These are phyloP conservation scores for Diglossa cyanea DNA, from an alignment of 2,797 vertebrate species.

Conservation along the genomic window DNA sequence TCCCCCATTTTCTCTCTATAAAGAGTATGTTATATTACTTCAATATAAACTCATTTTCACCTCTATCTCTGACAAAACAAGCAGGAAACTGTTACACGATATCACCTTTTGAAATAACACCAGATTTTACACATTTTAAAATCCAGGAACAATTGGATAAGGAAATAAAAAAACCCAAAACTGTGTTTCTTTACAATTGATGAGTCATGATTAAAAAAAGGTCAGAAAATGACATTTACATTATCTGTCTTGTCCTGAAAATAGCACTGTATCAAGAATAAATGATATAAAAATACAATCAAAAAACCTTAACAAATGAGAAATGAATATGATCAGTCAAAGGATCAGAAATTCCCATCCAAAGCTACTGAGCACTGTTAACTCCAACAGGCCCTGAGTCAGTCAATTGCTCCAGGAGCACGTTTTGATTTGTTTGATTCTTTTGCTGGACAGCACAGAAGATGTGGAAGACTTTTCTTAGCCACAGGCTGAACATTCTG, in stretches of 20 bases:
- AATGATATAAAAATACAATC: background rate
- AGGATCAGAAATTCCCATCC: background rate
- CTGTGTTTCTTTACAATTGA: background rate
- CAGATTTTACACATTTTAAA: background rate
- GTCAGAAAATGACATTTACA: background rate
- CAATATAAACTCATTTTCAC: slow-evolving; percentile 28
- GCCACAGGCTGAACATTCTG: background rate
- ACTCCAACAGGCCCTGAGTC: background rate
- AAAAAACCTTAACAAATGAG: background rate
- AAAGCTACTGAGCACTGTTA: background rate
- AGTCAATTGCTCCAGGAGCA: background rate
- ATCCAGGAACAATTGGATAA: background rate
- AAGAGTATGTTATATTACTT: background rate
- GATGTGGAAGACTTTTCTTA: background rate
- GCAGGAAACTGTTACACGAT: background rate
- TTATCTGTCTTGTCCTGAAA: background rate
- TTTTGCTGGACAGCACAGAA: background rate
- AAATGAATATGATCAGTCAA: fast-evolving
- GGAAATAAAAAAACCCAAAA: background rate
- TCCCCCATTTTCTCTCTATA: background rate
- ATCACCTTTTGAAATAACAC: background rate
- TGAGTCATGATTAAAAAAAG: background rate
- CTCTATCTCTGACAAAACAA: background rate
- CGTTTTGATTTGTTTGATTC: background rate
- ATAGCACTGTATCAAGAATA: background rate